Evolutionary conservation across 2,797 vertebrate genomes (phyloP).

Genomic region (Caiman crocodilus): DNA sequence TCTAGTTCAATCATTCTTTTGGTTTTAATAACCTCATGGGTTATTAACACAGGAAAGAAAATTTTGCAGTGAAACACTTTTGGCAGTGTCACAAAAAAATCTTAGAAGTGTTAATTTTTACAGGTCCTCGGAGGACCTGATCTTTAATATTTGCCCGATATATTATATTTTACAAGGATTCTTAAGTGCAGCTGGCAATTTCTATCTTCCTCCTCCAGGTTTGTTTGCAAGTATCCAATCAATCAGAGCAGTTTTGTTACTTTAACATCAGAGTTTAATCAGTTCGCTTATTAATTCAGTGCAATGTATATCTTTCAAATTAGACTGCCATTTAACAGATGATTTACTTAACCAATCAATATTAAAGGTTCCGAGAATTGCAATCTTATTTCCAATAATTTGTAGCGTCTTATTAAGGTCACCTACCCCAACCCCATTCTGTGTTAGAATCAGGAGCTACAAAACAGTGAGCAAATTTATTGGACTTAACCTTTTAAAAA

Average conservation of each 20-base stretch:
- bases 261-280: conserved; percentile 50
- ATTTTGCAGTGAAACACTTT: neutral
- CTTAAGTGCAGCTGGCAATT: neutral
- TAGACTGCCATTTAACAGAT: conserved; percentile 57
- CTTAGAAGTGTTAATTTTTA: neutral
- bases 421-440: neutral
- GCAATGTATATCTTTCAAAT: conserved; percentile 40
- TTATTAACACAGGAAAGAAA: neutral
- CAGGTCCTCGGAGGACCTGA: fast-evolving
- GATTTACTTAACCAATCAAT: conserved; percentile 68
- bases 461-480: conserved; percentile 21
- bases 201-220: neutral
- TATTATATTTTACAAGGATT: neutral
- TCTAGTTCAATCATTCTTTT: fast-evolving
- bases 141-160: neutral
- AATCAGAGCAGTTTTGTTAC: neutral
- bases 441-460: conserved; percentile 44
- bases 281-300: conserved; percentile 51
- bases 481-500: conserved; percentile 66
- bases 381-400: conserved; percentile 67
- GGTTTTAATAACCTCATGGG: neutral
- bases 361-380: conserved; percentile 65
- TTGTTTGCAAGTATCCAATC: conserved; percentile 5
- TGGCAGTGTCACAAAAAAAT: neutral
- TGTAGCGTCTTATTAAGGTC: conserved; percentile 37